Evolutionary conservation across 1,140 invertebrate genomes (phyloP), one percentile per base, ranked within the genome.

Genomic region (Oryzaephilus surinamensis): DNA sequence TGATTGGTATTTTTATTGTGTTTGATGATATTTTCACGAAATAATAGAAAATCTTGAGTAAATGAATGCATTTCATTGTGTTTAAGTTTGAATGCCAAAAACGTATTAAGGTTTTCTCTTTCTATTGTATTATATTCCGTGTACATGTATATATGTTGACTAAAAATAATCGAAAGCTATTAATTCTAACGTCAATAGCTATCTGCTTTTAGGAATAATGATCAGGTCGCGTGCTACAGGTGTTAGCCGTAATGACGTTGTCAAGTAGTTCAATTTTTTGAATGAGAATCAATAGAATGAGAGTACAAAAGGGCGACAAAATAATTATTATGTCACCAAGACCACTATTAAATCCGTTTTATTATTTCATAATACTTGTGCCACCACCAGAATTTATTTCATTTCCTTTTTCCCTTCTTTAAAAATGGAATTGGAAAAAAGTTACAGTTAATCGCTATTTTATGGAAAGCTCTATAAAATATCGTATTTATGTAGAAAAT

Each of bases 111-210:
- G n/a, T n/a, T n/a, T n/a, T n/a, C n/a, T n/a, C n/a, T n/a, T n/a
- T n/a, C n/a, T n/a, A n/a, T n/a, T n/a, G n/a, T n/a, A n/a, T n/a
- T n/a, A n/a, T n/a, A n/a, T 41, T 42, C 43, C 38, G 23, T 32
- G 39, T 41, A 50, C 50, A 50, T 42, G 44, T 39, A 50, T n/a
- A n/a, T 34, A 48, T 50, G 48, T 53, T 52, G 46, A 51, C 47
- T 52, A 32, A 48, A 54, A 52, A 50, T 54, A 54, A 54, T 54
- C 52, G 50, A 54, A 52, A 45, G 50, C 52, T 51, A 54, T 54
- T 52, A 54, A 54, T 52, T 54, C 46, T 32, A 32, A 43, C 43
- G 47, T 54, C 50, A 52, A 52, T 54, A 45, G 50, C 46, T 48
- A 49, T 48, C 47, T 48, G 43, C 43, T 50, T 41, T 43, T 37